Conservation (phyloP, 2,113 vertebrate species). For the Pteruthius melanotis region DNA sequence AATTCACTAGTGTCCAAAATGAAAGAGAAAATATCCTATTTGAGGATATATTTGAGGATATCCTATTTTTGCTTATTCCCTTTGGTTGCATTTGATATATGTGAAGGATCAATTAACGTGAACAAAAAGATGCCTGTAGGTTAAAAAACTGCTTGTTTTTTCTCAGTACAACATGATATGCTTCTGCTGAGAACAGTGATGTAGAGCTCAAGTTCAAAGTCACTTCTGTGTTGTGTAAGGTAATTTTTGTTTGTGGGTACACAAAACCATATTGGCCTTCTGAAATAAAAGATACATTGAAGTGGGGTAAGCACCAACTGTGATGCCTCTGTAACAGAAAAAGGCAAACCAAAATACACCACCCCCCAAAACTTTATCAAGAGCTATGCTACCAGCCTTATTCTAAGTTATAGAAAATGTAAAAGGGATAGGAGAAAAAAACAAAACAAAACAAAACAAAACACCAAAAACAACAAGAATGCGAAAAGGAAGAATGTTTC, state of each 20-base stretch:
- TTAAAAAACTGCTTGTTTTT: neutral
- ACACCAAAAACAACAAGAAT: neutral
- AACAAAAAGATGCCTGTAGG: neutral
- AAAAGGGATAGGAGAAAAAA: accelerated
- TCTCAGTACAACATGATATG: neutral
- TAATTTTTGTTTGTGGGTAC: neutral
- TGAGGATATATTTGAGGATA: too few species aligned
- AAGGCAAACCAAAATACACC: neutral
- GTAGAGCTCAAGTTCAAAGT: neutral
- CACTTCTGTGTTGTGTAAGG: neutral
- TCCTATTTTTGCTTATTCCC: neutral
- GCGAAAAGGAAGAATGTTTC: neutral
- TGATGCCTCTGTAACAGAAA: neutral
- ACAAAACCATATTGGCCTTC: neutral
- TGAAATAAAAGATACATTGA: neutral
- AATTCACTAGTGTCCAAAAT: neutral
- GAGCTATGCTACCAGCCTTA: neutral
- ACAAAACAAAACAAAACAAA: too few species aligned
- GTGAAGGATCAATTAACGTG: neutral
- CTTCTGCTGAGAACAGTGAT: neutral
- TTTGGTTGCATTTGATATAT: neutral
- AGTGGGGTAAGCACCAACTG: neutral
- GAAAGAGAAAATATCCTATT: neutral
- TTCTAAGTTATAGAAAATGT: neutral
- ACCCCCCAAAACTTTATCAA: neutral